Evolutionary conservation across 37 sponge, comb jelly and placozoan genomes (phyloP).

Genomic region (Aplysina aerophoba): DNA sequence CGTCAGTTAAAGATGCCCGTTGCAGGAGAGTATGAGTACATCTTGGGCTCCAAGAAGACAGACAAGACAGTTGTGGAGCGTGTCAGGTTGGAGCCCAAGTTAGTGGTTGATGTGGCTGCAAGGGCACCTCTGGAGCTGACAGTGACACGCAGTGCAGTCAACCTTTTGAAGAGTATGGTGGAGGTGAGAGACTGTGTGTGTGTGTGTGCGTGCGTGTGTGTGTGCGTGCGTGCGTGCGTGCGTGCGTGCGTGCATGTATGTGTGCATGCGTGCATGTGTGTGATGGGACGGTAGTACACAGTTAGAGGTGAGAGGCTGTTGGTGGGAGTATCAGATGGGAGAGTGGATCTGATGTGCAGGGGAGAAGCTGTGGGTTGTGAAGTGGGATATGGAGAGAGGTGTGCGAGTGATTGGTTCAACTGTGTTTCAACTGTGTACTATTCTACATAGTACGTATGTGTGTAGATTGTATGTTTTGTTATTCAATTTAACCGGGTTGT

Average conservation of each 20-base stretch:
- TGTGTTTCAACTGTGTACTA: too few relatives aligned
- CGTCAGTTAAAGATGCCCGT: constrained; percentile 36
- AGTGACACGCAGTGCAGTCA: constrained; percentile 58
- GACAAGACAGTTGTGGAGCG: constrained; percentile 2
- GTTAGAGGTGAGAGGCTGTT: too few relatives aligned
- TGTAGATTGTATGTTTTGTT: too few relatives aligned
- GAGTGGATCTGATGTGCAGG: too few relatives aligned
- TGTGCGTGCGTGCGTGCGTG: not conserved
- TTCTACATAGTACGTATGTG: too few relatives aligned
- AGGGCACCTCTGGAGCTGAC: constrained; percentile 68
- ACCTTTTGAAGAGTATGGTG: constrained; percentile 61
- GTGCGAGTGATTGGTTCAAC: too few relatives aligned
- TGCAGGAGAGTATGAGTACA: constrained; percentile 9
- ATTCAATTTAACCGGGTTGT: too few relatives aligned
- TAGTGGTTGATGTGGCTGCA: constrained; percentile 41
- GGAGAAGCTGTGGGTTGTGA: too few relatives aligned
- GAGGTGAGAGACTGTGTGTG: constrained; percentile 37
- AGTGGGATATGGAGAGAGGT: too few relatives aligned
- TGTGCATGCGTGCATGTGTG: too few relatives aligned
- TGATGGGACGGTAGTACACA: too few relatives aligned
- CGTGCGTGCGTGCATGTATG: not conserved
- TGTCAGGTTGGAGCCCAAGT: constrained; percentile 28
- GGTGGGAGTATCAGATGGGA: too few relatives aligned
- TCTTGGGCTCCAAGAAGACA: constrained; percentile 17
- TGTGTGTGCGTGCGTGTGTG: not conserved